Evolutionary conservation across 2,888 invertebrate genomes (phyloP), one percentile per base, ranked within the genome.

Genomic region (Dermolepida albohirtum): DNA sequence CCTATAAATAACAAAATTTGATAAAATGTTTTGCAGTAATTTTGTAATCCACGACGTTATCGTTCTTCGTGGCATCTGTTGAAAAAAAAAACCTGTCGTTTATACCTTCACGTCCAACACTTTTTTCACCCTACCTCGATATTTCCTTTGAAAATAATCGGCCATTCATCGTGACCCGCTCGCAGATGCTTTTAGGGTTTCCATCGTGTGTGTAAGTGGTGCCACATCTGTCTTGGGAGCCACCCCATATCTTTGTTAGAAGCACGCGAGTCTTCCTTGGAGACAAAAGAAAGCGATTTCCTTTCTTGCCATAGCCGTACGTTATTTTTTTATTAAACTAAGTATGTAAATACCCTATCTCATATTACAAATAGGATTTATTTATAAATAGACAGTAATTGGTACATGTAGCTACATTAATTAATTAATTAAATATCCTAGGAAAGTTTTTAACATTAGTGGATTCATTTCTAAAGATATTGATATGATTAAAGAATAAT

Each of bases 171-270:
- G 39, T 7, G 54, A 39, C 47, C 47, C 47, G 59, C 34, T 34
- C 16, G 59, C 59, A 62, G 59, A 62, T 62, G 59, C 47, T 62
- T 11, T 57, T 34, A 44, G 10, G 12, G 29, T 29, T 29, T 29
- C 29, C 41, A 34, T 54, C 11, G 39, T 43, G 34, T 34, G 16
- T 44, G 34, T 40, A 40, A 52, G 27, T 34, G 59, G 14, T 14
- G 59, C 34, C 47, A 34, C 59, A 62, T 44, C 59, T 62, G 59
- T 62, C 47, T 62, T 62, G 11, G 29, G 12, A 29, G 34, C 59
- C 29, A 62, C 59, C 59, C 59, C 47, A 62, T 34, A 29, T 62
- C 47, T 62, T 62, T 62, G 59, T 62, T 62, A 44, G 43, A 16
- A 27, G 39, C 49, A 7, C 5, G 44, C 12, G 41, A 47, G 29